Evolutionary conservation across 2,113 vertebrate genomes (phyloP).

Genomic region (Girardinichthys multiradiatus): DNA sequence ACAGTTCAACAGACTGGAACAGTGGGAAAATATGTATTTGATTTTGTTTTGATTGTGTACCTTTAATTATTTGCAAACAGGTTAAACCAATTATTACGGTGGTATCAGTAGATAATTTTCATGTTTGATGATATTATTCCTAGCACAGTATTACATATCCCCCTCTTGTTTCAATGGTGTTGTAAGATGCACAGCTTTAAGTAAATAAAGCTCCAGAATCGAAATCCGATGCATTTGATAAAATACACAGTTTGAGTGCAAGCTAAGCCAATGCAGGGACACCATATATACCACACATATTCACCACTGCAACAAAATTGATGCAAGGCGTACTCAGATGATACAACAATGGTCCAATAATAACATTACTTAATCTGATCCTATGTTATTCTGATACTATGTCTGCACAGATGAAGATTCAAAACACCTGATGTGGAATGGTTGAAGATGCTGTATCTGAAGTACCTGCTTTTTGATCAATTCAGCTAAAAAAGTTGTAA

Average conservation of each 20-base stretch:
- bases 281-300: too few species aligned
- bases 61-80: too few species aligned
- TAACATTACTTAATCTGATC: background rate
- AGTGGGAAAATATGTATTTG: too few species aligned
- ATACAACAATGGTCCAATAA: background rate
- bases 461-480: background rate
- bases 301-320: too few species aligned
- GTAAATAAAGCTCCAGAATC: background rate
- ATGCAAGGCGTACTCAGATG: background rate
- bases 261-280: too few species aligned
- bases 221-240: too few species aligned
- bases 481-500: background rate
- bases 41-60: too few species aligned
- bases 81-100: background rate
- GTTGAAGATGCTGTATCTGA: background rate
- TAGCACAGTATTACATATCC: background rate
- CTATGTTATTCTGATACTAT: background rate
- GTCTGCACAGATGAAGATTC: background rate
- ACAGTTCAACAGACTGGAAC: constrained; percentile 28
- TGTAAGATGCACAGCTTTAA: background rate
- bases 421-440: background rate
- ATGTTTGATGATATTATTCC: background rate
- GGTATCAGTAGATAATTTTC: background rate
- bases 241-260: too few species aligned
- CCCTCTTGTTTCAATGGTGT: background rate